Evolutionary conservation across 2,888 invertebrate species (phyloP).

Genomic region (Rhagonycha fulva): DNA sequence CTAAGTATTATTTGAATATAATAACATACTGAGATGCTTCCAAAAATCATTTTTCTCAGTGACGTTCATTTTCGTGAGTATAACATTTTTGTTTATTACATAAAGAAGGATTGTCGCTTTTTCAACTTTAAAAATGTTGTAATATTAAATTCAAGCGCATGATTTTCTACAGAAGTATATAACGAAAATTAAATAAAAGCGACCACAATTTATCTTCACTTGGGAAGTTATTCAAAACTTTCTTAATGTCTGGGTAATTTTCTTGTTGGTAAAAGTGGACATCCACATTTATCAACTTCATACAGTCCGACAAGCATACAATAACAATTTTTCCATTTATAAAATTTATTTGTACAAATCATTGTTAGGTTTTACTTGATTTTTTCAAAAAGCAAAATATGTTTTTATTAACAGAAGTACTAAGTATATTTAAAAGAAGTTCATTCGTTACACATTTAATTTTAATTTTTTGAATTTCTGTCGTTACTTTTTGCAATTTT

Average conservation of each 20-base stretch:
- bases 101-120: neutral
- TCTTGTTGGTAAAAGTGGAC: conserved; percentile 1
- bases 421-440: neutral
- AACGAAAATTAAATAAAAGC: neutral
- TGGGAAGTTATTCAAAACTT: conserved; percentile 2
- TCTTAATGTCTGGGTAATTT: conserved; percentile 3
- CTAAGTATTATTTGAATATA: too few species aligned
- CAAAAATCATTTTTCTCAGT: neutral
- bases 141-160: neutral
- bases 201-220: neutral
- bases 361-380: neutral
- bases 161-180: neutral
- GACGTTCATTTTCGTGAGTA: neutral
- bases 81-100: neutral
- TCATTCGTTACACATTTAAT: neutral
- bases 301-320: neutral
- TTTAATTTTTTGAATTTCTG: neutral
- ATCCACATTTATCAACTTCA: conserved; percentile 1
- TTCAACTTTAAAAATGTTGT: neutral
- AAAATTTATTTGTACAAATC: neutral
- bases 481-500: neutral
- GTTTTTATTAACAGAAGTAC: neutral
- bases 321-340: neutral
- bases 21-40: too few species aligned
- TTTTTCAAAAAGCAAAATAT: neutral